A percentile compares a stretch with the other conserved stretches of the same genome.
These are phyloP conservation scores for Eucidaris tribuloides DNA, from an alignment of 35 echinoderm and acorn worm genomes.

Conservation along the genomic window DNA sequence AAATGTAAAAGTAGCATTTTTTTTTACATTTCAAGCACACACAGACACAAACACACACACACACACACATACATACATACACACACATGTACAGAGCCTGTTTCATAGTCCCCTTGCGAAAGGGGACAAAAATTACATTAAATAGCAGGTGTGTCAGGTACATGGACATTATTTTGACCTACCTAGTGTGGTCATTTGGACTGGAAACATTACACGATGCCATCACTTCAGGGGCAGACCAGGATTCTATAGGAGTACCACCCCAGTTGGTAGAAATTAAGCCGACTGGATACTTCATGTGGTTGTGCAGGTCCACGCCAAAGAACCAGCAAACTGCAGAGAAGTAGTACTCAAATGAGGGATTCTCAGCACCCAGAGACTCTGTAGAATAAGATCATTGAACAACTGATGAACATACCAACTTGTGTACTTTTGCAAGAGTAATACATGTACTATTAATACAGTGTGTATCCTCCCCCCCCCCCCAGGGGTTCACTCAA, in stretches of 20 bases:
- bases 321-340: slow-evolving; percentile 93
- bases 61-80: too few species aligned
- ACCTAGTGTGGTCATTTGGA: too few species aligned
- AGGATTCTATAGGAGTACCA: slow-evolving; percentile 71
- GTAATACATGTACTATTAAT: too few species aligned
- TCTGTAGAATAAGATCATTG: slow-evolving; percentile 4
- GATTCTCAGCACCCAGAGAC: slow-evolving; percentile 38
- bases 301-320: slow-evolving; percentile 71
- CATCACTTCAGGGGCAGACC: slow-evolving; percentile 76
- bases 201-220: slow-evolving; percentile 22
- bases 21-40: too few species aligned
- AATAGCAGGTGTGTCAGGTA: neutral
- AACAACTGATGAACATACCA: neutral
- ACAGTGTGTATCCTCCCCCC: too few species aligned
- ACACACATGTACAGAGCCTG: too few species aligned
- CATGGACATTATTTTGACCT: neutral
- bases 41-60: too few species aligned
- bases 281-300: slow-evolving; percentile 72
- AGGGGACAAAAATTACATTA: neutral
- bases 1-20: too few species aligned
- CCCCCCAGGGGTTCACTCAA: too few species aligned
- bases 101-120: too few species aligned
- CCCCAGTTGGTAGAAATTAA: slow-evolving; percentile 90
- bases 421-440: neutral
- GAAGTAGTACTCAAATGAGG: slow-evolving; percentile 50